Evolutionary conservation across 2,113 vertebrate species (phyloP).

Genomic region (rat (Rattus norvegicus)): GRCr8 NC_086027.1:46393001-46393500

Average conservation of each 20-base stretch:
- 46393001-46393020: neutral
- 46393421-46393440: neutral
- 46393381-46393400: neutral
- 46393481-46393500: neutral
- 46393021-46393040: neutral
- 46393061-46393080: neutral
- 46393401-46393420: neutral
- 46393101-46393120: neutral
- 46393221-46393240: neutral
- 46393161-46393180: neutral
- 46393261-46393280: neutral
- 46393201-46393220: neutral
- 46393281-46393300: neutral
- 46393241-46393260: neutral
- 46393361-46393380: accelerated
- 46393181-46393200: neutral
- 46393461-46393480: neutral
- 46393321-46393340: neutral
- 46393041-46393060: neutral
- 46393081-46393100: neutral
- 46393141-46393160: neutral
- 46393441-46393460: neutral
- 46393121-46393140: neutral
- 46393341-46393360: too few species aligned
- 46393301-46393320: neutral